Evolutionary conservation across 2,888 invertebrate genomes (phyloP), one percentile per base, ranked within the genome.

Genomic region (Psylliodes chrysocephalus): DNA sequence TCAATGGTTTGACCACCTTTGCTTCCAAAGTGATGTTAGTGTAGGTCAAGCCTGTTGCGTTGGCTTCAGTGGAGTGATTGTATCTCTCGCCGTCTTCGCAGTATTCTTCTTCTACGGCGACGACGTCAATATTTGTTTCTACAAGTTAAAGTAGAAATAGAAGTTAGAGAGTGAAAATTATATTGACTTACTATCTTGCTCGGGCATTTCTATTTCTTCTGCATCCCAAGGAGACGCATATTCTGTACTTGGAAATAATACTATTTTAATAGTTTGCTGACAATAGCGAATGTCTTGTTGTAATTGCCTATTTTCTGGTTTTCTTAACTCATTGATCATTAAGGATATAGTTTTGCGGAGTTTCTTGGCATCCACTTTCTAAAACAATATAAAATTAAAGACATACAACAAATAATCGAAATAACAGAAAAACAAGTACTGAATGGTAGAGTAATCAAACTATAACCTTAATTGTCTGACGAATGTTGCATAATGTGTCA

Each of bases 391-490:
- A 22, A 19, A 18, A 12, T n/a, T n/a, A n/a, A n/a, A n/a, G n/a
- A n/a, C n/a, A n/a, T n/a, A n/a, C n/a, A n/a, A n/a, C n/a, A n/a
- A n/a, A n/a, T n/a, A n/a, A n/a, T n/a, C n/a, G n/a, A n/a, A n/a
- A n/a, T n/a, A n/a, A n/a, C n/a, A n/a, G n/a, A n/a, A n/a, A n/a
- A n/a, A n/a, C n/a, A n/a, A n/a, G n/a, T n/a, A n/a, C n/a, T n/a
- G n/a, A n/a, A n/a, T n/a, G n/a, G n/a, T n/a, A n/a, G n/a, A n/a
- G n/a, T n/a, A n/a, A n/a, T n/a, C n/a, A n/a, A n/a, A n/a, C n/a
- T n/a, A n/a, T n/a, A n/a, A 67, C 67, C 60, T 59, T 61, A 59
- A 67, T 71, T 3, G 59, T 30, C 40, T 67, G 60, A 14, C 64
- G 69, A 15, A 68, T 38, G 38, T 60, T 66, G 15, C 49, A 55